Evolutionary conservation across 2,888 invertebrate genomes (phyloP).

Genomic region (Andrena minutula): DNA sequence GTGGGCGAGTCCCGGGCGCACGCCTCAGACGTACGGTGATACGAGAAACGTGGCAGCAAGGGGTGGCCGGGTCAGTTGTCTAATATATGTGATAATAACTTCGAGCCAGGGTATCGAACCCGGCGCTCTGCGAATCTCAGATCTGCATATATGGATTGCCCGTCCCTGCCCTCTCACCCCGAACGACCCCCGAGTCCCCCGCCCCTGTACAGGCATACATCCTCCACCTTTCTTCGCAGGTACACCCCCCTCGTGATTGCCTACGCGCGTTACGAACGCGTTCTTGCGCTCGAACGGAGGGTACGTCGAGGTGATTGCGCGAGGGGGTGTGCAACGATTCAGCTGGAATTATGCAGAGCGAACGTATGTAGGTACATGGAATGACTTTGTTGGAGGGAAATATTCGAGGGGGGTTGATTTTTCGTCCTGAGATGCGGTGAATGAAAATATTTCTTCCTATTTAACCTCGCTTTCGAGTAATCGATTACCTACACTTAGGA

Average conservation of each 20-base stretch:
- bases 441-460: too few relatives aligned
- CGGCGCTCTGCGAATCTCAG: slow-evolving; percentile 80
- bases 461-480: too few relatives aligned
- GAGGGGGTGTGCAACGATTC: too few relatives aligned
- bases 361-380: too few relatives aligned
- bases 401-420: too few relatives aligned
- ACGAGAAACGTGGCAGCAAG: slow-evolving; percentile 57
- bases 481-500: too few relatives aligned
- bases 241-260: background rate
- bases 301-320: too few relatives aligned
- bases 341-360: too few relatives aligned
- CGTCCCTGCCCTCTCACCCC: slow-evolving; percentile 23
- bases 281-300: too few relatives aligned
- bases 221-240: slow-evolving; percentile 5
- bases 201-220: slow-evolving; percentile 78
- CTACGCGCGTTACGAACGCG: background rate
- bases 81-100: slow-evolving; percentile 84
- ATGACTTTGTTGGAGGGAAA: too few relatives aligned
- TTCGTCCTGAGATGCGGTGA: too few relatives aligned
- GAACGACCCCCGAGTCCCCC: slow-evolving; percentile 31
- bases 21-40: slow-evolving; percentile 47
- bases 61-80: slow-evolving; percentile 80
- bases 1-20: slow-evolving; percentile 52
- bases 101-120: slow-evolving; percentile 79
- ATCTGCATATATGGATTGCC: slow-evolving; percentile 83